phyloP scores from a whole-genome alignment of 2,113 vertebrate species.

The Pomatorhinus ruficollis region DNA sequence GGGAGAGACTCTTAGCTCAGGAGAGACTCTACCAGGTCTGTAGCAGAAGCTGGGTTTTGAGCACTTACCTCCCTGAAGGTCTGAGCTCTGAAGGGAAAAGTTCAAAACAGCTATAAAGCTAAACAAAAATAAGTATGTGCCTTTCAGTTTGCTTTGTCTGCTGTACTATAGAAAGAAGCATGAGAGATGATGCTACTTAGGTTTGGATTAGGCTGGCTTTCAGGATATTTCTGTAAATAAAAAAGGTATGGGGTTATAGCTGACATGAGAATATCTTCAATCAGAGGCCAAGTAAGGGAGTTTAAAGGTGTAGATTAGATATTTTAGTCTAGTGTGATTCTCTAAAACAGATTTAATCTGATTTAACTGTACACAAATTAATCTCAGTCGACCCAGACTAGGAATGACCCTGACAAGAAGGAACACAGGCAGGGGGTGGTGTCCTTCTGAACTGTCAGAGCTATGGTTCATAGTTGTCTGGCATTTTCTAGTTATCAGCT shows the following conservation, averaged over 20 bases:
- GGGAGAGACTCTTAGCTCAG: background rate
- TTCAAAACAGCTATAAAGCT: background rate
- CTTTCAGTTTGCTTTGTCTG: background rate
- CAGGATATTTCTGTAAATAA: background rate
- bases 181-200: background rate
- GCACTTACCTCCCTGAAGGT: background rate
- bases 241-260: background rate
- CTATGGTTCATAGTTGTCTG: background rate
- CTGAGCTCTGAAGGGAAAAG: background rate
- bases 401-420: slow-evolving; percentile 25
- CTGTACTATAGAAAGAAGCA: background rate
- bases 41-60: background rate
- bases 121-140: background rate
- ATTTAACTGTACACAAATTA: background rate
- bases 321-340: background rate
- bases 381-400: background rate
- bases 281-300: background rate
- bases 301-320: background rate
- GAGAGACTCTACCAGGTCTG: background rate
- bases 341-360: background rate
- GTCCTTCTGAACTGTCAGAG: background rate
- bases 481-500: background rate
- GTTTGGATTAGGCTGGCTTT: slow-evolving; percentile 6
- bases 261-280: background rate
- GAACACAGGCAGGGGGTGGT: background rate